phyloP scores from a whole-genome alignment of 1,140 invertebrate genomes.

The Meloidogyne hapla region DNA sequence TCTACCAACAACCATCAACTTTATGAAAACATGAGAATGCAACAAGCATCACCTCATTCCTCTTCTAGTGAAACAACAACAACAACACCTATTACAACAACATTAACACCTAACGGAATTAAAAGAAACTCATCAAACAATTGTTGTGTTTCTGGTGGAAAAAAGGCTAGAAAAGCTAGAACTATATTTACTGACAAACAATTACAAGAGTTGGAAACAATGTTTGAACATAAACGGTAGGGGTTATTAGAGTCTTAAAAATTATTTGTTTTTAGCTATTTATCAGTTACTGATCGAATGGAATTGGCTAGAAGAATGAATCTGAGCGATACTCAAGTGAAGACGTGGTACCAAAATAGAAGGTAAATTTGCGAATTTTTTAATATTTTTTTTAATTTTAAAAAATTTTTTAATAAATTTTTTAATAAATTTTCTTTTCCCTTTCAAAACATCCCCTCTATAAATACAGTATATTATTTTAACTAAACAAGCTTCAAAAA shows the following conservation, averaged over 20 bases:
- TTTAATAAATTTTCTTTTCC: not conserved
- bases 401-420: not conserved
- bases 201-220: conserved; percentile 84
- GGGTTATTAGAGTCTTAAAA: not conserved
- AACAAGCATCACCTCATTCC: not conserved
- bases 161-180: conserved; percentile 93
- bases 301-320: conserved; percentile 92
- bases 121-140: not conserved
- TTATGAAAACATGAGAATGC: not conserved
- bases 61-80: conserved; percentile 4
- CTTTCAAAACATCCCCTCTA: no score
- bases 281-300: conserved; percentile 96
- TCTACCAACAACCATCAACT: not conserved
- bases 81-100: conserved; percentile 8
- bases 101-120: not conserved
- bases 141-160: conserved; percentile 65
- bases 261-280: conserved; percentile 69
- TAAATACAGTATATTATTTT: conserved; percentile 6
- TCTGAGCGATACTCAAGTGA: conserved; percentile 95
- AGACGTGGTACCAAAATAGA: conserved; percentile 99
- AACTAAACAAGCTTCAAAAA: not conserved
- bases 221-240: conserved; percentile 88
- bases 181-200: conserved; percentile 98
- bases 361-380: conserved; percentile 72
- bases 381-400: conserved; percentile 7